Percentiles rank a stretch among this genome's conserved stretches.
Evolutionary conservation across 2,113 vertebrate genomes (phyloP).

Genomic region (Garra rufa): DNA sequence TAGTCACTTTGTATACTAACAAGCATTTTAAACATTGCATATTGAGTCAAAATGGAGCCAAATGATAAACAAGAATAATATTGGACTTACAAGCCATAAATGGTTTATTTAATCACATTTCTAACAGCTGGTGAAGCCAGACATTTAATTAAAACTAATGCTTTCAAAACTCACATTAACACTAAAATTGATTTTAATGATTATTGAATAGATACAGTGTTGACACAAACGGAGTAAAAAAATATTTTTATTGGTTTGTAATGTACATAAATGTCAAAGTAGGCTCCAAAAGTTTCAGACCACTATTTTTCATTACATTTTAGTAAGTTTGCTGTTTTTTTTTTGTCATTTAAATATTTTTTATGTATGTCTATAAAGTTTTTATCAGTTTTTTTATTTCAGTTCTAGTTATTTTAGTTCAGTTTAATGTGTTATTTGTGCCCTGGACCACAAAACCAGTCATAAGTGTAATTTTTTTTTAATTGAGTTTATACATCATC

Average conservation of each 20-base stretch:
- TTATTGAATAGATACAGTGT: background rate
- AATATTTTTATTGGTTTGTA: background rate
- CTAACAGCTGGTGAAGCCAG: background rate
- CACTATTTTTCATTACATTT: background rate
- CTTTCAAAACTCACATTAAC: background rate
- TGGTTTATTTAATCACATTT: background rate
- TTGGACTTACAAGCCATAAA: background rate
- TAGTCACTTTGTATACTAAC: background rate
- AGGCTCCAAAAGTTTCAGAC: background rate
- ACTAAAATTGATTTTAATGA: background rate
- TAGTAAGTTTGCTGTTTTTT: background rate
- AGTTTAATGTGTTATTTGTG: no score
- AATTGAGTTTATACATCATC: no score
- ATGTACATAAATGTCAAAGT: background rate
- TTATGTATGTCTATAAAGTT: background rate
- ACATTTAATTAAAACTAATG: constrained; percentile 14
- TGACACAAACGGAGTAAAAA: background rate
- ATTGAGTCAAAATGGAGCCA: background rate
- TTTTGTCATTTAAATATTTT: background rate
- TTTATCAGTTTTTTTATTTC: no score
- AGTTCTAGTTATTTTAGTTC: no score
- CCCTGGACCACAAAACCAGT: no score
- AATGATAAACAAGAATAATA: background rate
- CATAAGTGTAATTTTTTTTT: no score
- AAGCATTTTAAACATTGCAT: background rate